A percentile compares a stretch with the other conserved stretches of the same genome.
These are phyloP conservation scores for Eubucco bourcierii DNA, from an alignment of 2,113 vertebrate genomes.

Conservation along the genomic window DNA sequence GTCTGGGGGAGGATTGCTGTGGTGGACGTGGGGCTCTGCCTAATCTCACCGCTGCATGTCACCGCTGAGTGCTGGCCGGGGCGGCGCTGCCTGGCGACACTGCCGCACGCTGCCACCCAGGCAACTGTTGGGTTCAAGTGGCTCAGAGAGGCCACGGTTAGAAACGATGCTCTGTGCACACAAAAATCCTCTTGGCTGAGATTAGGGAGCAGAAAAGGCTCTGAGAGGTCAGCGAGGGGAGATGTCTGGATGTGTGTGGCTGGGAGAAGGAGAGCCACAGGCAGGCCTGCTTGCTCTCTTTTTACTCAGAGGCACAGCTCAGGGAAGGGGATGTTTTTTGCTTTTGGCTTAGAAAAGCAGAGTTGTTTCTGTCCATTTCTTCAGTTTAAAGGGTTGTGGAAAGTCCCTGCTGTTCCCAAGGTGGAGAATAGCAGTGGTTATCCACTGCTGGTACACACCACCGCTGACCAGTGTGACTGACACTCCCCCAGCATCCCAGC, in stretches of 20 bases:
- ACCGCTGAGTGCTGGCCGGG: neutral
- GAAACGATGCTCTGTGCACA: neutral
- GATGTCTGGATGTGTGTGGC: neutral
- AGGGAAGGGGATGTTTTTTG: neutral
- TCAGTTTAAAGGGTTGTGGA: neutral
- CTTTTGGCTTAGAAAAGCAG: neutral
- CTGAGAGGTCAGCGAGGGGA: neutral
- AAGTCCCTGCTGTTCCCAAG: constrained; percentile 2
- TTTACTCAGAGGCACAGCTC: neutral
- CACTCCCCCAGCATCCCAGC: neutral
- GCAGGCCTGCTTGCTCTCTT: neutral
- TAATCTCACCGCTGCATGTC: constrained; percentile 7
- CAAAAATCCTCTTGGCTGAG: neutral
- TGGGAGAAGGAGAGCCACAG: neutral
- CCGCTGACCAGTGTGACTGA: neutral
- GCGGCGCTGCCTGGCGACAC: neutral
- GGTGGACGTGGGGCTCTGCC: constrained; percentile 7
- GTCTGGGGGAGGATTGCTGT: constrained; percentile 14
- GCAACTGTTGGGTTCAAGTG: constrained; percentile 19
- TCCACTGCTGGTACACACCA: neutral
- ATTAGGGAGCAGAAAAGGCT: constrained; percentile 2
- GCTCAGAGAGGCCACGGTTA: neutral
- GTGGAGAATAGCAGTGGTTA: neutral
- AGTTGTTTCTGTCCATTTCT: neutral
- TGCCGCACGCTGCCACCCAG: neutral